Evolutionary conservation across 2,113 vertebrate genomes (phyloP).

Genomic region (Anarrhichthys ocellatus): DNA sequence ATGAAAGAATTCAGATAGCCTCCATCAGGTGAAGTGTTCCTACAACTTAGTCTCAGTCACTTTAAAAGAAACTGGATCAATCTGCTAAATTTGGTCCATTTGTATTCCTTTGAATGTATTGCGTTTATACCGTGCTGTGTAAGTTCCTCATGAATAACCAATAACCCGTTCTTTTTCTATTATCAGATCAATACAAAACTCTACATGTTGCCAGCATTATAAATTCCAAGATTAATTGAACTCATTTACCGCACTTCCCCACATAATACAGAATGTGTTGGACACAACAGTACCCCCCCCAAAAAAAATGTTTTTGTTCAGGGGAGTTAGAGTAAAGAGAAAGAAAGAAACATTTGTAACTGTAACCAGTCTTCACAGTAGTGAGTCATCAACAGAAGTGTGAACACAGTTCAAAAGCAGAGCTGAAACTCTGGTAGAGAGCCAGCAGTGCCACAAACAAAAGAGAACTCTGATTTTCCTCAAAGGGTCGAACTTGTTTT

Average conservation of each 20-base stretch:
- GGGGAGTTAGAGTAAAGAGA: not conserved
- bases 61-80: slow-evolving; percentile 32
- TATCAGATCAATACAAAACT: slow-evolving; percentile 33
- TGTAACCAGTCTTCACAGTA: not conserved
- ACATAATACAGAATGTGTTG: not conserved
- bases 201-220: not conserved
- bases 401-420: slow-evolving; percentile 7
- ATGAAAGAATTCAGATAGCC: slow-evolving; percentile 38
- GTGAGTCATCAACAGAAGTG: slow-evolving; percentile 15
- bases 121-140: slow-evolving; percentile 17
- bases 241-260: not conserved
- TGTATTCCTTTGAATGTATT: slow-evolving; percentile 18
- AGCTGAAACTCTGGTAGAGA: slow-evolving; percentile 5
- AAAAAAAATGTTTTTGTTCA: not conserved
- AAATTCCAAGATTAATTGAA: slow-evolving; percentile 20
- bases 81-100: slow-evolving; percentile 11
- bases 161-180: not conserved
- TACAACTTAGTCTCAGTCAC: slow-evolving; percentile 26
- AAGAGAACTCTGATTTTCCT: not conserved
- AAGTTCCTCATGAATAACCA: slow-evolving; percentile 32
- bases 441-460: slow-evolving; percentile 11
- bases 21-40: slow-evolving; percentile 46
- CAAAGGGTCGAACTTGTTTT: not conserved
- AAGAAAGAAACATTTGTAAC: not conserved
- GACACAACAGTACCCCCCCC: not conserved